A percentile compares a stretch with the other conserved stretches of the same genome.
These are phyloP conservation scores for Umimayanthus kanabou DNA, from an alignment of 92 coral and sea anemone genomes.

Conservation along the genomic window DNA sequence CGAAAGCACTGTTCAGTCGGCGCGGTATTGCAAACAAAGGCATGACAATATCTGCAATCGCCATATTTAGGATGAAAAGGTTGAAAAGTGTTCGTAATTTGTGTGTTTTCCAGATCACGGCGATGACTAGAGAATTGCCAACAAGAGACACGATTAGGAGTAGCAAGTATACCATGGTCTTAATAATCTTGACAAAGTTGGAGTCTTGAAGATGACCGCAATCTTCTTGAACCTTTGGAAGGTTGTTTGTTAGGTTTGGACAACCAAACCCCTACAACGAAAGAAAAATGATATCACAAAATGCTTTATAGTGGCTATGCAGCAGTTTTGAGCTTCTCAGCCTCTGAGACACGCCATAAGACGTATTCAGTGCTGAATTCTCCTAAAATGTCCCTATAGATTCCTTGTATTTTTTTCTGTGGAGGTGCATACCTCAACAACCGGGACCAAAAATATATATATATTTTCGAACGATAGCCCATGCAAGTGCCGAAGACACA, in stretches of 20 bases:
- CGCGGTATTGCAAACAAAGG: constrained; percentile 17
- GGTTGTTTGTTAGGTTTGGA: not conserved
- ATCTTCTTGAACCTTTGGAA: not conserved
- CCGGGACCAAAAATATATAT: no score
- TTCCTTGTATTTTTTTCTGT: no score
- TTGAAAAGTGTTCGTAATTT: not conserved
- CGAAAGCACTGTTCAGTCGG: not conserved
- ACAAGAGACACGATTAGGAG: not conserved
- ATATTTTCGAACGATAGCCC: no score
- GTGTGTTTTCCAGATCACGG: constrained; percentile 15
- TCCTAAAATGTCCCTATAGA: no score
- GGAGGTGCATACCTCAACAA: no score
- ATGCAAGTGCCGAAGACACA: no score
- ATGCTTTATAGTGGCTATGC: no score
- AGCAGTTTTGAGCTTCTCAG: no score
- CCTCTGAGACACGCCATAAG: no score
- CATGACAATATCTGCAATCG: not conserved
- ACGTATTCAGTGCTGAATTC: no score
- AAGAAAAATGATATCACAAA: not conserved
- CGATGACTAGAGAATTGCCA: not conserved
- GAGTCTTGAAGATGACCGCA: not conserved
- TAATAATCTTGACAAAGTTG: not conserved
- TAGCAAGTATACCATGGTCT: not conserved
- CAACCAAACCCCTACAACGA: not conserved
- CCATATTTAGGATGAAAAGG: not conserved